Base-by-base conservation (phyloP, 2,888 invertebrate species). In the Nephrotoma guestfalica region DNA sequence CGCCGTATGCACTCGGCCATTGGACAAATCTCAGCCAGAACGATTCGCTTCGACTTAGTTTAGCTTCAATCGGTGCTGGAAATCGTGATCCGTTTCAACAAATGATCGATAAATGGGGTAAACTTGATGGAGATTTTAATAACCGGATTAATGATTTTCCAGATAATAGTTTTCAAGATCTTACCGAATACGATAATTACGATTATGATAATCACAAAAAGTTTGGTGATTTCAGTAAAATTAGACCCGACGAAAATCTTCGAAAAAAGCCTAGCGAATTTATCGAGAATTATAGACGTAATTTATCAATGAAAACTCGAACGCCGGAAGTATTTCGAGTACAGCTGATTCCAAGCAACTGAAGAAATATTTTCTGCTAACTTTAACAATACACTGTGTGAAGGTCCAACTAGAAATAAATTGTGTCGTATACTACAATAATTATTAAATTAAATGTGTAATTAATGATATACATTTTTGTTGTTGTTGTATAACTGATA, bases 1-100 rank as follows among this genome's bases (percentile, higher is more conserved):
- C 92, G 11, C 94, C 94, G 0, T 94, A 92, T 89, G 94, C 94
- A 0, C 90, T 93, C 86, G 94, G 94, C 0, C 92, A 93, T 88
- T 94, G 93, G 90, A 91, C 91, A 0, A 92, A 92, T 86, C 89
- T 89, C 41, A 41, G 40, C 41, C 41, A 86, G 15, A n/a, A 86
- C 13, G 18, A 40, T 13, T 6, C 13, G 40, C n/a, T n/a, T 1
- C 30, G 40, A 15, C 43, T 51, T n/a, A 41, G 41, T 15, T 71
- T 71, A 4, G 6, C 43, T 3, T 7, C 84, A 7, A 6, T 86
- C 15, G 87, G 88, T 86, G 3, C 86, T 30, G 41, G 88, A 0
- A 83, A 87, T 0, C 89, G 89, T 57, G 88, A 88, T 88, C 90
- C 91, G 0, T 87, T 91, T 18, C 57, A 90, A 86, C 89, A 89